Conservation (phyloP, 2,888 invertebrate genomes). For the Cistogaster globosa region DNA sequence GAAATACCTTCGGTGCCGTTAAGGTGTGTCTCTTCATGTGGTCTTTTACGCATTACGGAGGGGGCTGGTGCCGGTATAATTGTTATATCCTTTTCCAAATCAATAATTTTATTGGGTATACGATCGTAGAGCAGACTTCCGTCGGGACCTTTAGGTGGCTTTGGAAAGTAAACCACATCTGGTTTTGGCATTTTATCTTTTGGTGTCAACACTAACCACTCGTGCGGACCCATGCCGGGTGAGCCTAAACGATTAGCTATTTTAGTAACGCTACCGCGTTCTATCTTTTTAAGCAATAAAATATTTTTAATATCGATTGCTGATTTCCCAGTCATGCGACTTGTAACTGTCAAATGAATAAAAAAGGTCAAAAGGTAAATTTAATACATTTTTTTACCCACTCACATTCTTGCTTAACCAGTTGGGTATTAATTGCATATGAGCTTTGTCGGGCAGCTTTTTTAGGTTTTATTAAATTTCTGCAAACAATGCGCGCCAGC, state of each 20-base stretch:
- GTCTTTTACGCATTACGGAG: conserved; percentile 89
- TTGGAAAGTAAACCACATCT: conserved; percentile 92
- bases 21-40: conserved; percentile 90
- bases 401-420: conserved; percentile 95
- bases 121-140: conserved; percentile 94
- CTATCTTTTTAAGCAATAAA: conserved; percentile 84
- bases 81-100: conserved; percentile 86
- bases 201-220: conserved; percentile 83
- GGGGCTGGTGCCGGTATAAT: conserved; percentile 85
- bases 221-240: conserved; percentile 85
- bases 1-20: conserved; percentile 81
- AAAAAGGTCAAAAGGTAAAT: background rate
- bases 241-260: conserved; percentile 89
- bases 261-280: conserved; percentile 87
- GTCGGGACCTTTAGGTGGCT: conserved; percentile 94
- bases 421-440: conserved; percentile 89
- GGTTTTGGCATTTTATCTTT: conserved; percentile 89
- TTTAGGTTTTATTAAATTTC: conserved; percentile 90
- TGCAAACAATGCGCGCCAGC: conserved; percentile 93
- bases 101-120: conserved; percentile 88
- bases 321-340: conserved; percentile 85
- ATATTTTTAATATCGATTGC: conserved; percentile 85
- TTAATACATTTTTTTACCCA: conserved; percentile 65
- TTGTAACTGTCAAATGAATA: conserved; percentile 82
- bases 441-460: conserved; percentile 95